Conservation (phyloP, 1,140 invertebrate genomes). For the Drosophila ohnishii region DNA sequence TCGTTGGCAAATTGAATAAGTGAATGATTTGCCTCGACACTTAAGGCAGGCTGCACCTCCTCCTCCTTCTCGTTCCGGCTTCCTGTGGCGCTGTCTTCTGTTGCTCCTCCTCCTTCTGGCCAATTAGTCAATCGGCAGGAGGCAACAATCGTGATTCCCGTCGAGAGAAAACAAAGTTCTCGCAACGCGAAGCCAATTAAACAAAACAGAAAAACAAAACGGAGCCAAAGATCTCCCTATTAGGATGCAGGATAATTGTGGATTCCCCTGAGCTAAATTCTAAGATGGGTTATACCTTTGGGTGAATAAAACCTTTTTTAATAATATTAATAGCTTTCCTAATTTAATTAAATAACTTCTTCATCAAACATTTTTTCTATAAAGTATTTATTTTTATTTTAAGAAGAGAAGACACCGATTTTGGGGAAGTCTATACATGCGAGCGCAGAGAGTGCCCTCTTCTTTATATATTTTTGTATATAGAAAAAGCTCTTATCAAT, state of each 20-base stretch:
- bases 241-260: not conserved
- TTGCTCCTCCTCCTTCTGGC: not conserved
- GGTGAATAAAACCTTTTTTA: not conserved
- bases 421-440: no score
- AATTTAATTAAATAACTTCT: not conserved
- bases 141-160: conserved; percentile 36
- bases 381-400: no score
- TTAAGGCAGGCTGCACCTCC: conserved; percentile 4
- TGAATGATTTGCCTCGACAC: conserved; percentile 46
- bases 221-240: conserved; percentile 8
- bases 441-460: no score
- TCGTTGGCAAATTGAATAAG: conserved; percentile 55
- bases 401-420: no score
- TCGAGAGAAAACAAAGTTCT: conserved; percentile 33
- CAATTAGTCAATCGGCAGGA: conserved; percentile 73
- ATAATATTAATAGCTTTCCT: not conserved
- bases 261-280: not conserved
- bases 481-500: no score
- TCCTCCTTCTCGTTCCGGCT: conserved; percentile 1
- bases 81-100: not conserved
- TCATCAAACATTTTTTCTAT: no score
- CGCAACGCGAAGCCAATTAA: conserved; percentile 28
- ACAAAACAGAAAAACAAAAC: conserved; percentile 31
- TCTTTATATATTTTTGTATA: no score
- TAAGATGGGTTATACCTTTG: not conserved